Evolutionary conservation across 2,797 vertebrate species (phyloP).

Genomic region (Pseudopleuronectes americanus): DNA sequence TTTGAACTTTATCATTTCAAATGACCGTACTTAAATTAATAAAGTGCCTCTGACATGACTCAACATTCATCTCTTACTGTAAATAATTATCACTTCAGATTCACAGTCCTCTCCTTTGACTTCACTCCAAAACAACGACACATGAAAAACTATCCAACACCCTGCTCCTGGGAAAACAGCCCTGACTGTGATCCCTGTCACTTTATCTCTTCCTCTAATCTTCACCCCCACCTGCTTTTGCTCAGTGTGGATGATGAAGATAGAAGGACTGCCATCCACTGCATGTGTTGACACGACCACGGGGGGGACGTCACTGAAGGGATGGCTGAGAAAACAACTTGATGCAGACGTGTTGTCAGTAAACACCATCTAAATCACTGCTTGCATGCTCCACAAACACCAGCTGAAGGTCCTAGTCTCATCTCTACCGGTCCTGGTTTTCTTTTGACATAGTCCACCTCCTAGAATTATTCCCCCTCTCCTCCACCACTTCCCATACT

Average conservation of each 20-base stretch:
- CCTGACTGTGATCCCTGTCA: slow-evolving; percentile 49
- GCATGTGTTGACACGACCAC: slow-evolving; percentile 53
- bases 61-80: slow-evolving; percentile 1
- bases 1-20: background rate
- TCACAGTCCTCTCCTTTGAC: slow-evolving; percentile 2
- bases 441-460: slow-evolving; percentile 35
- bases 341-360: slow-evolving; percentile 24
- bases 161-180: slow-evolving; percentile 40
- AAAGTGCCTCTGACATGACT: background rate
- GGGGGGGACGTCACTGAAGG: slow-evolving; percentile 16
- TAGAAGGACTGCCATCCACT: slow-evolving; percentile 45
- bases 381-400: slow-evolving; percentile 2
- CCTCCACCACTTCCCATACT: slow-evolving; percentile 20
- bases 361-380: slow-evolving; percentile 10
- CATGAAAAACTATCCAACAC: slow-evolving; percentile 7
- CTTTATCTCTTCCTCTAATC: slow-evolving; percentile 59
- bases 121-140: slow-evolving; percentile 25
- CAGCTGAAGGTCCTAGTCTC: background rate
- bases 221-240: slow-evolving; percentile 48
- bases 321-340: slow-evolving; percentile 21
- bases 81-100: background rate
- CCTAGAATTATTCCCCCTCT: slow-evolving; percentile 29
- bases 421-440: slow-evolving; percentile 20
- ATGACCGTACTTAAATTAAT: background rate
- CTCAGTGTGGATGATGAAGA: slow-evolving; percentile 67